A percentile compares a stretch with the other conserved stretches of the same genome.
phyloP scores from a whole-genome alignment of 2,888 invertebrate genomes.

The Candidula unifasciata region DNA sequence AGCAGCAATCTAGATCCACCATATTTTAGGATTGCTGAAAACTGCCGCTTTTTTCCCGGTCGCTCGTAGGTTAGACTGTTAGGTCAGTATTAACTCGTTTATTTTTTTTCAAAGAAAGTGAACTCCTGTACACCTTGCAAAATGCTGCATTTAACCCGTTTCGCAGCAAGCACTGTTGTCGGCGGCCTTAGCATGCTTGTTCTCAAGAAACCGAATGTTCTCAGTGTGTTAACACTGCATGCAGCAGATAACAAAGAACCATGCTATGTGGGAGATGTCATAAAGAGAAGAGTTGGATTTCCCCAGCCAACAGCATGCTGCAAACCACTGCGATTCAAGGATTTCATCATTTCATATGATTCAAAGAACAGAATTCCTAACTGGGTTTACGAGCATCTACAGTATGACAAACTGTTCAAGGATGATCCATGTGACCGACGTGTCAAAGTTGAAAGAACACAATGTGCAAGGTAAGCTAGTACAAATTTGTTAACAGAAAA shows the following conservation, averaged over 20 bases:
- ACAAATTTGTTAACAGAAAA: too few relatives aligned
- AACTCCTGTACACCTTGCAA: neutral
- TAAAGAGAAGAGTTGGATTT: slow-evolving; percentile 44
- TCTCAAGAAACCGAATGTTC: slow-evolving; percentile 10
- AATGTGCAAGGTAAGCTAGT: slow-evolving; percentile 31
- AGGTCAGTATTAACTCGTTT: neutral
- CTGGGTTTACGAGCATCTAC: slow-evolving; percentile 48
- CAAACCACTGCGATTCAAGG: slow-evolving; percentile 46
- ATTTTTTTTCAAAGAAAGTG: neutral
- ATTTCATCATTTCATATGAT: slow-evolving; percentile 45
- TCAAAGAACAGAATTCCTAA: slow-evolving; percentile 45
- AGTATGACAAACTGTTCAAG: slow-evolving; percentile 39
- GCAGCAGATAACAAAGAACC: slow-evolving; percentile 39
- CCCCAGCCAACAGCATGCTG: slow-evolving; percentile 47
- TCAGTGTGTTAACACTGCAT: slow-evolving; percentile 18
- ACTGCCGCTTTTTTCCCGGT: neutral
- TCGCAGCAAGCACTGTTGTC: slow-evolving; percentile 22
- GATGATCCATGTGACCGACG: slow-evolving; percentile 45
- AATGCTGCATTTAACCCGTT: slow-evolving; percentile 25
- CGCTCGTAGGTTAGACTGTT: slow-evolving; percentile 6
- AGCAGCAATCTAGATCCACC: slow-evolving; percentile 35
- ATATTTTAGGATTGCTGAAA: slow-evolving; percentile 35
- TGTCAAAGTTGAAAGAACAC: slow-evolving; percentile 32
- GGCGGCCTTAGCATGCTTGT: slow-evolving; percentile 25
- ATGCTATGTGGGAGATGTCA: slow-evolving; percentile 39